Conservation (phyloP, 2,797 vertebrate genomes). For the Nyctibius grandis region DNA sequence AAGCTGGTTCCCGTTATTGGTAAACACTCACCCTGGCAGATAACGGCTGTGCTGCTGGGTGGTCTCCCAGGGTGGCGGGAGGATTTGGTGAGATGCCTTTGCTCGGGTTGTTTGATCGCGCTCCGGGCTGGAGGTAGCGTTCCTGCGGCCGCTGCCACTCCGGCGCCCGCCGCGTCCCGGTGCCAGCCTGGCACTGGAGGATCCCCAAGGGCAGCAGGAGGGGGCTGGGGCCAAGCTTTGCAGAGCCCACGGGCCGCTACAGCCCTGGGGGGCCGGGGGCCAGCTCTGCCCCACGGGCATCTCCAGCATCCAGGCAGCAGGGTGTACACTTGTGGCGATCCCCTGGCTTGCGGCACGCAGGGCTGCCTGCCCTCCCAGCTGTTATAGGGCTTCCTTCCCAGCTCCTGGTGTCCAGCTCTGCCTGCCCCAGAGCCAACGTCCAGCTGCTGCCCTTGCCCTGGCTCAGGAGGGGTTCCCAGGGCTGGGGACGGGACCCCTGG, state of each 20-base stretch:
- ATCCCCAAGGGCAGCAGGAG: not conserved
- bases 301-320: not conserved
- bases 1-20: conserved; percentile 85
- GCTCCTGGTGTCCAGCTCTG: not conserved
- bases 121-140: conserved; percentile 65
- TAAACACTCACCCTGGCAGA: conserved; percentile 85
- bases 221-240: not conserved
- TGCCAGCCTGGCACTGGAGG: not conserved
- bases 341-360: not conserved
- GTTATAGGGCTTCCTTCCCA: not conserved
- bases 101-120: conserved; percentile 70
- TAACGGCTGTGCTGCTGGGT: conserved; percentile 80
- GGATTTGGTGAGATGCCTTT: conserved; percentile 69
- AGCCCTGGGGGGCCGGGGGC: rapidly evolving
- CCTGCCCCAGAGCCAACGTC: not conserved
- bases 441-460: not conserved
- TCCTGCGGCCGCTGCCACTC: conserved; percentile 46
- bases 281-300: not conserved
- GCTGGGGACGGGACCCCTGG: not conserved
- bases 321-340: rapidly evolving
- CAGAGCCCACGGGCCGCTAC: not conserved
- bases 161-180: not conserved
- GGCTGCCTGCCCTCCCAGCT: not conserved
- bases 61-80: conserved; percentile 78
- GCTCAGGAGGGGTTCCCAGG: not conserved